phyloP scores from a whole-genome alignment of 1,140 invertebrate species.

The Zaprionus africanus region DNA sequence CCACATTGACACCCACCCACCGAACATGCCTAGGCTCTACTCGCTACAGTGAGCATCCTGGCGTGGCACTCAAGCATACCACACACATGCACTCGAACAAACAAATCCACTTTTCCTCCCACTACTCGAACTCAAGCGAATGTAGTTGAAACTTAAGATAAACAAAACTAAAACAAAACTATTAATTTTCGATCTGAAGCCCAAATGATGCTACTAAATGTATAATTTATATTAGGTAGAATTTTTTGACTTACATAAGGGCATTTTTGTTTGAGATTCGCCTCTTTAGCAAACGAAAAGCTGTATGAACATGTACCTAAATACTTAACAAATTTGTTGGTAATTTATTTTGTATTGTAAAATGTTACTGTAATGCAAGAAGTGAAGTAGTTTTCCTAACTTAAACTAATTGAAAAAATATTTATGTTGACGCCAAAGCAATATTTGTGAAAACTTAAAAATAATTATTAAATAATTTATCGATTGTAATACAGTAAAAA shows the following conservation, averaged over 20 bases:
- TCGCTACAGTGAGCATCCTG: background rate
- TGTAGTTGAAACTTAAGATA: background rate
- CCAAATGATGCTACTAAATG: background rate
- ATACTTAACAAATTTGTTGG: background rate
- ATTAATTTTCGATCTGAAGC: background rate
- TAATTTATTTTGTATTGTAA: background rate
- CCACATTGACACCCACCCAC: constrained; percentile 42
- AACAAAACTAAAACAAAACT: background rate
- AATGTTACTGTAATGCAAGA: background rate
- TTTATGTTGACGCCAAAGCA: background rate
- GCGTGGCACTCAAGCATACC: background rate
- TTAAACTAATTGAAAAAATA: background rate
- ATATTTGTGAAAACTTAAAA: background rate
- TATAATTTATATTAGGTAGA: background rate
- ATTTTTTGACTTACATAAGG: background rate
- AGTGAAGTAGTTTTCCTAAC: background rate
- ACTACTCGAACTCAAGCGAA: background rate
- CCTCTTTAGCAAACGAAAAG: background rate
- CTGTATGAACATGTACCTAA: constrained; percentile 3
- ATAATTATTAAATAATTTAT: background rate
- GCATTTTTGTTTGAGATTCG: background rate
- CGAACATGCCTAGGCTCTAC: constrained; percentile 10
- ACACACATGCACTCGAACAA: background rate
- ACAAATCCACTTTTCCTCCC: background rate
- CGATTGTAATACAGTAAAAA: background rate